Evolutionary conservation across 1,140 invertebrate genomes (phyloP).

Genomic region (Lepeophtheirus salmonis): DNA sequence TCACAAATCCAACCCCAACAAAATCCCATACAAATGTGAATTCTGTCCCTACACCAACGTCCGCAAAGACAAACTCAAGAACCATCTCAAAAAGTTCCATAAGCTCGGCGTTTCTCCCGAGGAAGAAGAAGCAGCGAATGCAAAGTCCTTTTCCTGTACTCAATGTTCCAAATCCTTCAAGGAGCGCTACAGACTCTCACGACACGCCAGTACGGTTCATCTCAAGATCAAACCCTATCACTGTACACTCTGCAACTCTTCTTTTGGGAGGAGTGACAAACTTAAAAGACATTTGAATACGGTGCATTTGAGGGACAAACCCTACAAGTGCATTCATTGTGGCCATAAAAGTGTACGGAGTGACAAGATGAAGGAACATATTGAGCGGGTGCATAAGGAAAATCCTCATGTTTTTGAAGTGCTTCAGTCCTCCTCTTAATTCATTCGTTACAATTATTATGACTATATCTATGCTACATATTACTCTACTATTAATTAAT

Average conservation of each 20-base stretch:
- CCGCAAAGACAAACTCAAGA: constrained; percentile 20
- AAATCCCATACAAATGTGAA: constrained; percentile 26
- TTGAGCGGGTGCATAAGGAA: not conserved
- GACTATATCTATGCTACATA: too few species aligned
- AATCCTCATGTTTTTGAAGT: not conserved
- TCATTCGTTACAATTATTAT: too few species aligned
- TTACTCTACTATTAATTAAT: too few species aligned
- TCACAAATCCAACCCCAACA: not conserved
- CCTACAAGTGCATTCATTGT: constrained; percentile 67
- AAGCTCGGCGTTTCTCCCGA: not conserved
- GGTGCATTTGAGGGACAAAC: constrained; percentile 49
- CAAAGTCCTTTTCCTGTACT: not conserved
- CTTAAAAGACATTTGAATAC: constrained; percentile 22
- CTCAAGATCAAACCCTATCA: constrained; percentile 20
- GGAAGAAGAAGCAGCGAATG: not conserved
- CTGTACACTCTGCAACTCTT: constrained; percentile 22
- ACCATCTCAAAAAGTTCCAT: not conserved
- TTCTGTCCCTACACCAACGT: constrained; percentile 28
- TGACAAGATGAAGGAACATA: constrained; percentile 13
- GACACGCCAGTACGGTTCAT: constrained; percentile 21
- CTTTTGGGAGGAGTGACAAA: constrained; percentile 23
- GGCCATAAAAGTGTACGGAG: constrained; percentile 45
- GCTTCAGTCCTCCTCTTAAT: too few species aligned
- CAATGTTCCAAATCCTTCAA: not conserved
- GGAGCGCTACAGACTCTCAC: constrained; percentile 18